phyloP scores from a whole-genome alignment of 2,797 vertebrate species.

The Petrocephalus schoutedeni region DNA sequence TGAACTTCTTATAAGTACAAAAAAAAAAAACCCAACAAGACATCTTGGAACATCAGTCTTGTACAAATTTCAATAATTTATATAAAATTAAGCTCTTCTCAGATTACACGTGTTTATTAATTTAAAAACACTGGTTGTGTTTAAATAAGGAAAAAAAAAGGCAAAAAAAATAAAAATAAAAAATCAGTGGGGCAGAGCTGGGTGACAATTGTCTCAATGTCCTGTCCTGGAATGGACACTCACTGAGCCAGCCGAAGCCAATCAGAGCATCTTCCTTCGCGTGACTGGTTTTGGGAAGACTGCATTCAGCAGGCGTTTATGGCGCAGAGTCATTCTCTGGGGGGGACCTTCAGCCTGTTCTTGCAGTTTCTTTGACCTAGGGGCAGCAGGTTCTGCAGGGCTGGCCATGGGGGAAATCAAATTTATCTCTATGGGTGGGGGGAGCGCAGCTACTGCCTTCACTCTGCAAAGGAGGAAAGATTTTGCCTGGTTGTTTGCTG shows the following conservation, averaged over 20 bases:
- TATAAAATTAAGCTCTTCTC: conserved; percentile 72
- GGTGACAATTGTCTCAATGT: neutral
- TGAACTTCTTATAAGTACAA: conserved; percentile 70
- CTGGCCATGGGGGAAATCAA: conserved; percentile 81
- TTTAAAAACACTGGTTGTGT: conserved; percentile 47
- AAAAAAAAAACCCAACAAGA: conserved; percentile 61
- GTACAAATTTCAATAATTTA: conserved; percentile 78
- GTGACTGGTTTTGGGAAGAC: conserved; percentile 83
- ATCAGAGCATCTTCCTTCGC: conserved; percentile 81
- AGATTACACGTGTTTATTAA: conserved; percentile 56
- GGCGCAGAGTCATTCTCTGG: conserved; percentile 61
- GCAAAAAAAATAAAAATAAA: conserved; percentile 15
- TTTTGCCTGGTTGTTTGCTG: neutral
- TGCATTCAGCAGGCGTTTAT: conserved; percentile 69
- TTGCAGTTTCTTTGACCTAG: conserved; percentile 43
- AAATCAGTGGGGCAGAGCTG: neutral
- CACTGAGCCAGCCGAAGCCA: conserved; percentile 20
- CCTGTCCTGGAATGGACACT: neutral
- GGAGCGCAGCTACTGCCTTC: conserved; percentile 57
- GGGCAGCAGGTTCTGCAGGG: conserved; percentile 49
- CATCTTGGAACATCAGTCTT: conserved; percentile 55
- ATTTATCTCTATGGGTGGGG: conserved; percentile 68
- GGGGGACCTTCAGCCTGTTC: conserved; percentile 41
- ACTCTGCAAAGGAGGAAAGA: conserved; percentile 49
- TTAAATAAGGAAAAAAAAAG: conserved; percentile 48